Base-by-base conservation (phyloP, 1,140 invertebrate genomes). In the Mylabris phalerata region DNA sequence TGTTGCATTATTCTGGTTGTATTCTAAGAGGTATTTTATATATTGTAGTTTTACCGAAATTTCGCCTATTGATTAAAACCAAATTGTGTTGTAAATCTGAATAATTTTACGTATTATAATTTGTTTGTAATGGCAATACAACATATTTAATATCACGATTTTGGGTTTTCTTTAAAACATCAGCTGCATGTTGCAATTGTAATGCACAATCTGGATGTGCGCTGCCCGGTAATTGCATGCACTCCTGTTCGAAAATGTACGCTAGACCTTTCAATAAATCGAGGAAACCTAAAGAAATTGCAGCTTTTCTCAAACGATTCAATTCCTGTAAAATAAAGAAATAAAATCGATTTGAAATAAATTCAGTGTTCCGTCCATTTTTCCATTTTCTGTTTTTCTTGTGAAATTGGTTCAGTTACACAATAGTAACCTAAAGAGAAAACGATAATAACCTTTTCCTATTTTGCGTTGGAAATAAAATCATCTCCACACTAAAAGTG, bases 161-260 rank as follows among this genome's bases (percentile, higher is more conserved):
- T 67, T 81, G 79, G 2, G 79, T 76, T 68, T 83, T 81, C 41
- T 84, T 75, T 10, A 94, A 75, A 64, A 83, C 81, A 48, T 80
- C 81, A 6, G 90, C 89, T 10, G 92, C 93, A 75, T 96, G 92
- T 11, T 91, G 88, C 58, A 98, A 80, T 72, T 97, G 93, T 39
- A 96, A 71, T 1, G 90, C 86, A 70, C 91, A 93, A 67, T 95
- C 93, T 0, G 89, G 89, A 74, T 92, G 88, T 19, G 92, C 82
- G 57, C 80, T 81, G 7, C 82, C 80, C 3, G 89, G 80, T 1
- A 91, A 86, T 54, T 97, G 77, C 1, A 86, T 84, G 65, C 91
- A 92, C 74, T 98, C 95, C 48, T 93, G 81, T 67, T 98, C 94
- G 55, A 98, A 80, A 59, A 97, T 87, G 43, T 78, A 78, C 0